Evolutionary conservation across 1,140 invertebrate genomes (phyloP).

Genomic region (Listronotus oregonensis): DNA sequence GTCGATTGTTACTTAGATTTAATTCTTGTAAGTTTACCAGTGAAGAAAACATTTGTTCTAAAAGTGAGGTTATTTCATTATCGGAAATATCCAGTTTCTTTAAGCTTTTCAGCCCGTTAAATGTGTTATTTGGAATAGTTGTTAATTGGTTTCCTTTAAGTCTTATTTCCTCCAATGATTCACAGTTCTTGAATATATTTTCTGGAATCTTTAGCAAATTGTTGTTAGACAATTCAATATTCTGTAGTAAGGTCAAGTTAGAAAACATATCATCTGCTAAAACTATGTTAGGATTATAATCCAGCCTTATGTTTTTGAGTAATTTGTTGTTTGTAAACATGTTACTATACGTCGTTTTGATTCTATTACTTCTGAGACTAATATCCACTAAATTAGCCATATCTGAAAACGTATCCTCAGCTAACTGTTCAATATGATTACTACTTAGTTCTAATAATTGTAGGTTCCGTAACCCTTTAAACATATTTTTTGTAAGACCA

Average conservation of each 20-base stretch:
- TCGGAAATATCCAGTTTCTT: slow-evolving; percentile 14
- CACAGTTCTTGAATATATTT: slow-evolving; percentile 11
- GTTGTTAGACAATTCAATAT: slow-evolving; percentile 13
- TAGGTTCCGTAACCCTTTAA: slow-evolving; percentile 27
- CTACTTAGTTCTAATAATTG: slow-evolving; percentile 29
- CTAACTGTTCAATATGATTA: slow-evolving; percentile 20
- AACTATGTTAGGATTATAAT: slow-evolving; percentile 10
- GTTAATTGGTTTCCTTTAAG: slow-evolving; percentile 9
- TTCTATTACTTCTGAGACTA: slow-evolving; percentile 14
- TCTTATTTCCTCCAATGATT: slow-evolving; percentile 9
- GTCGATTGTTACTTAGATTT: slow-evolving; percentile 12
- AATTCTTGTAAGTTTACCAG: slow-evolving; percentile 13
- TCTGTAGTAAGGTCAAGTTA: slow-evolving; percentile 11
- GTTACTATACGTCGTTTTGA: background rate
- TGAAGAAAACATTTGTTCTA: background rate
- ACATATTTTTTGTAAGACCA: slow-evolving; percentile 20
- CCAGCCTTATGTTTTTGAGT: slow-evolving; percentile 20
- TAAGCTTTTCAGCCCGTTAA: slow-evolving; percentile 8
- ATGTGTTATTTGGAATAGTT: slow-evolving; percentile 7
- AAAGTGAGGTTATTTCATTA: slow-evolving; percentile 5
- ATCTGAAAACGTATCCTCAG: slow-evolving; percentile 19
- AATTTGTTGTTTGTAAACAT: slow-evolving; percentile 18
- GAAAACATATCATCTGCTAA: slow-evolving; percentile 17
- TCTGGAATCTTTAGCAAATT: slow-evolving; percentile 4
- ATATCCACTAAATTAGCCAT: slow-evolving; percentile 4